Base-by-base conservation (phyloP, 1,140 invertebrate species). In the Drosophila cardini region DNA sequence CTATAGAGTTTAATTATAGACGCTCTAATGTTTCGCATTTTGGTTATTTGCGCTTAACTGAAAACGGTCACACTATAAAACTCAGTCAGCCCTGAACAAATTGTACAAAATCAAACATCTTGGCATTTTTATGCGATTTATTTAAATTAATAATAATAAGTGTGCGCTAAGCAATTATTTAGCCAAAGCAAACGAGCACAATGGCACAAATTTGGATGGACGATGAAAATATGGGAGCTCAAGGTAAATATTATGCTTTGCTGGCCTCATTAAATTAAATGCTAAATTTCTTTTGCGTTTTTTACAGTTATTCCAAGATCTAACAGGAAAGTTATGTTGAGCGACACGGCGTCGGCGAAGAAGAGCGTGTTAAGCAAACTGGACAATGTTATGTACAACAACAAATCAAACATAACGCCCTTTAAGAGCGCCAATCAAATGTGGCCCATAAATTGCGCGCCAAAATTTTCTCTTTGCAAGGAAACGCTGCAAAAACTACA, bases 171-270 rank as follows among this genome's bases (percentile, higher is more conserved):
- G 10, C 34, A n/a, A 26, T 26, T 26, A 26, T 26, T 26, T 26
- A 7, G 1, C 10, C 9, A 48, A 11, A 9, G 5, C n/a, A 1
- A 11, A 4, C 11, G 16, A 9, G 1, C 4, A 48, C 13, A 0
- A 73, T 73, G 71, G 48, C 56, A 1, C 64, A 62, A 38, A 73
- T 69, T 1, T 73, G 56, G 56, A 46, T 73, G 64, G 71, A 73
- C 21, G 34, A 40, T 0, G 71, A 73, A 26, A 73, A 73, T 40
- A 42, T 34, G 1, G 71, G 64, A 8, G 40, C 50, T 0, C 32
- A 56, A 6, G 13, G 71, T 73, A 69, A 73, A 65, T 46, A 3
- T 9, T 10, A 18, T 10, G 30, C 9, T 9, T 6, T 1, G n/a
- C 1, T 16, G 16, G 8, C 9, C 5, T 5, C 1, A 26, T 30